phyloP scores from a whole-genome alignment of 2,113 vertebrate species.

The Oryzias celebensis region DNA sequence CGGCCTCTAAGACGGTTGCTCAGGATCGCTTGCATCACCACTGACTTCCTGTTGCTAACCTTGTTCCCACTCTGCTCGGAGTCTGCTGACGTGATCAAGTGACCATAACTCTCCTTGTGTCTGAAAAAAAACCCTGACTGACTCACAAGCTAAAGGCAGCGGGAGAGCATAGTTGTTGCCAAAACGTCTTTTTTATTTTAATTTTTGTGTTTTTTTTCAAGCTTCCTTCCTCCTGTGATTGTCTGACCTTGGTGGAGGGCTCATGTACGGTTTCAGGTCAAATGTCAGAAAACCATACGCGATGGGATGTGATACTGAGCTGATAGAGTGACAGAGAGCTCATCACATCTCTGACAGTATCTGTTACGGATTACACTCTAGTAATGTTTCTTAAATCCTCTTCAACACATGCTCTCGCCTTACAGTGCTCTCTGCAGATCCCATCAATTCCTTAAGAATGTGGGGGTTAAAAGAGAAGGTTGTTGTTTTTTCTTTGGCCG shows the following conservation, averaged over 20 bases:
- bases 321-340: constrained; percentile 41
- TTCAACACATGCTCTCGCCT: constrained; percentile 34
- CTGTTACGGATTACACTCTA: constrained; percentile 70
- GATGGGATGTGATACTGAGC: constrained; percentile 44
- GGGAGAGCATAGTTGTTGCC: constrained; percentile 1
- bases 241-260: constrained; percentile 24
- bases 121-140: constrained; percentile 2
- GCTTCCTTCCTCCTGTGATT: constrained; percentile 6
- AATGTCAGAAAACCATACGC: constrained; percentile 36
- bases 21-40: constrained; percentile 33
- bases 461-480: constrained; percentile 9
- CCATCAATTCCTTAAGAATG: constrained; percentile 1
- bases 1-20: no score
- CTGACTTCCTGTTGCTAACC: constrained; percentile 33
- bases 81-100: constrained; percentile 35
- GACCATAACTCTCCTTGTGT: constrained; percentile 7
- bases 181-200: constrained; percentile 26
- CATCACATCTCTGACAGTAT: constrained; percentile 52
- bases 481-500: background rate
- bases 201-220: constrained; percentile 19
- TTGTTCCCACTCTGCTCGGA: background rate
- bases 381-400: constrained; percentile 58
- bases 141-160: constrained; percentile 18
- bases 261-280: constrained; percentile 18
- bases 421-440: constrained; percentile 17